Base-by-base conservation (phyloP, 1,140 invertebrate genomes). In the Macrobrachium nipponense region DNA sequence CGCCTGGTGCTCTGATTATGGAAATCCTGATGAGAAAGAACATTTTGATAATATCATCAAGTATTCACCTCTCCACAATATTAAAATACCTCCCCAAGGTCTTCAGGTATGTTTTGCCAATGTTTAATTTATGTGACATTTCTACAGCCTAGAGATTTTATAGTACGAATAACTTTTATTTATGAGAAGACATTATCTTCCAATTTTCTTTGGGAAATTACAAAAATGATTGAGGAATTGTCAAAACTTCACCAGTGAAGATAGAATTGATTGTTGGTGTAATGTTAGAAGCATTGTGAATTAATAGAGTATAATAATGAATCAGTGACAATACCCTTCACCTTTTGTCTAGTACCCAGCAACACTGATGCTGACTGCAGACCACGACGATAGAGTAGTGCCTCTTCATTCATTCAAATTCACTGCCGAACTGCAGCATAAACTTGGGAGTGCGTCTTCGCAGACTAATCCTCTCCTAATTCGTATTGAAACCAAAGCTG, bases 371-470 rank as follows among this genome's bases (percentile, higher is more conserved):
- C 91, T 98, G 81, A 99, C 98, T 36, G 98, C 96, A 20, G 98
- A 99, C 93, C 98, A 99, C 91, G 98, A 99, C 92, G 98, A 99
- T 92, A 94, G 98, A 87, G 98, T 99, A 80, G 97, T 98, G 79
- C 98, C 98, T 59, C 93, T 98, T 80, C 98, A 99, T 92, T 98
- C 97, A 81, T 93, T 99, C 8, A 99, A 99, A 92, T 97, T 96
- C 90, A 96, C 98, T 80, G 97, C 98, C 0, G 94, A 96, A 89
- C 91, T 99, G 70, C 98, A 99, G 90, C 92, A 97, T 89, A 93
- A 92, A 43, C 91, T 97, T 66, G 93, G 94, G 70, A 91, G 92
- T 66, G 90, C 93, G 20, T 90, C 93, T 3, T 92, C 93, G 87
- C 93, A 94, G 90, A 94, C 91, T n/a, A 98, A 97, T 90, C 98